phyloP scores from a whole-genome alignment of 1,140 invertebrate species.

The Lycorma delicatula region DNA sequence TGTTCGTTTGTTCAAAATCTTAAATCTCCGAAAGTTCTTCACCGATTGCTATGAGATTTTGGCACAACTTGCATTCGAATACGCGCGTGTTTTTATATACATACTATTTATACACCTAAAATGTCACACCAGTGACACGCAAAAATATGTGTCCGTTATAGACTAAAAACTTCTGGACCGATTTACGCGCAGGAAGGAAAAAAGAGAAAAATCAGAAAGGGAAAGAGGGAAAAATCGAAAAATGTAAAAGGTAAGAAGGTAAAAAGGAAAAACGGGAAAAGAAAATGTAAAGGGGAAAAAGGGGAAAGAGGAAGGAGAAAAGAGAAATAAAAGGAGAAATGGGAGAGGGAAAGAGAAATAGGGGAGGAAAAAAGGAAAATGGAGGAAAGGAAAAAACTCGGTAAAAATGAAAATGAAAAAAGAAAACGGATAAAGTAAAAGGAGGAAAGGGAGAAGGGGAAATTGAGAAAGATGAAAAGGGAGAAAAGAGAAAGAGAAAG shows the following conservation, averaged over 20 bases:
- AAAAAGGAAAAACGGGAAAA: neutral
- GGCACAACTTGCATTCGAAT: no score
- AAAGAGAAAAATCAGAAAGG: neutral
- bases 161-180: no score
- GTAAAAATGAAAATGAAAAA: conserved; percentile 1
- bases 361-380: neutral
- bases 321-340: neutral
- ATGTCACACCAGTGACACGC: no score
- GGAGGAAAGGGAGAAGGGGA: neutral
- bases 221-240: neutral
- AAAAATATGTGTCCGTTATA: no score
- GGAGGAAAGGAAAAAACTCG: neutral
- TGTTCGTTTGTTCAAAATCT: no score
- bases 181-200: neutral
- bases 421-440: neutral
- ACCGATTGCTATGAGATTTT: no score
- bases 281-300: neutral
- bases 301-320: neutral
- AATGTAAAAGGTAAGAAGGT: neutral
- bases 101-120: no score
- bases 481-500: neutral
- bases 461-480: neutral
- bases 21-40: no score
- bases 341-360: neutral
- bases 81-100: no score